Evolutionary conservation across 2,797 vertebrate genomes (phyloP), one percentile per base, ranked within the genome.

Genomic region (Rhadinocentrus ornatus): DNA sequence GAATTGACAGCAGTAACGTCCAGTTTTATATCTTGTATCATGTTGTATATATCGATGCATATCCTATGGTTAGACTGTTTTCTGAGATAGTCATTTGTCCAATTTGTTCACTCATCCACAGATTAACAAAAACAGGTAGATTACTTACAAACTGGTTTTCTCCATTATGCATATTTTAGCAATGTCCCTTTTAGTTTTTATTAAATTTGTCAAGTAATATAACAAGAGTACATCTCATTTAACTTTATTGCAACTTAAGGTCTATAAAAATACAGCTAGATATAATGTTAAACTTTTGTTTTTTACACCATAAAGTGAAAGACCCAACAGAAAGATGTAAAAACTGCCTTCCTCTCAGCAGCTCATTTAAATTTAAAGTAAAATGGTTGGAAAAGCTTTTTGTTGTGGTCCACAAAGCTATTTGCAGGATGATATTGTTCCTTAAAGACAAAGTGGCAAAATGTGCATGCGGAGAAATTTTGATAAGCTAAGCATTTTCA

Each of bases 401-500:
- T 82, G 62, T 83, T 73, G 75, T n/a, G 68, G 73, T 68, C 70
- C 81, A 73, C 82, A 68, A 89, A 86, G 81, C 85, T 73, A 58
- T 88, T 85, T 75, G 62, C 78, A 73, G 73, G 75, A 68, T 74
- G 66, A 80, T 63, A 93, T 95, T 95, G 89, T 94, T 91, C 80
- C 82, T 69, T 22, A 81, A 82, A 90, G 77, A 92, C 88, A 87
- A 91, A 90, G 84, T 91, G 76, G 55, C 61, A 87, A 91, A 94
- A 89, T 88, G 87, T 93, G 89, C 87, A 89, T 88, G 71, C 83
- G 77, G 85, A 71, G 67, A 74, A 60, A 66, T 87, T 81, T 90
- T 86, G 91, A 94, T 93, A 94, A 94, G 92, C 73, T 73, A 65
- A 71, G 84, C 78, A 75, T 88, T 90, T 87, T 86, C 75, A 62